Evolutionary conservation across 35 echinoderm and acorn worm genomes (phyloP).

Genomic region (Eucidaris tribuloides): DNA sequence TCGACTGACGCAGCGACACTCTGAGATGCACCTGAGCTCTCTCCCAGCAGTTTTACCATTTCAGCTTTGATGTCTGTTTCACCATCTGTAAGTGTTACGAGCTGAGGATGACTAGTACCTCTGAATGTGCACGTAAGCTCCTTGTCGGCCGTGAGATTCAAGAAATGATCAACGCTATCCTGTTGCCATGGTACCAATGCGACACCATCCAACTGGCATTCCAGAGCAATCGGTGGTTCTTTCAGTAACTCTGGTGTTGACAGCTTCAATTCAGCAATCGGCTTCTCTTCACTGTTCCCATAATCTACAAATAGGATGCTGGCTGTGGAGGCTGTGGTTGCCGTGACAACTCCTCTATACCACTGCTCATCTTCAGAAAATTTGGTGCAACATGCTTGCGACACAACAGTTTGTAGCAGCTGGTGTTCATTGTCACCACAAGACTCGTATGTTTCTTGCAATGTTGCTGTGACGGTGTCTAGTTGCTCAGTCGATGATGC

Average conservation of each 20-base stretch:
- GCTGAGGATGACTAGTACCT: not conserved
- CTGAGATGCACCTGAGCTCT: not conserved
- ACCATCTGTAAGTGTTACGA: not conserved
- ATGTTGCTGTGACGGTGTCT: slow-evolving; percentile 17
- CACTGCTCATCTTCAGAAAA: slow-evolving; percentile 61
- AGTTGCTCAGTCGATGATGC: slow-evolving; percentile 30
- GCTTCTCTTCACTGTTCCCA: slow-evolving; percentile 61
- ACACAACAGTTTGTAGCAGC: not conserved
- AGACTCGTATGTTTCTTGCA: slow-evolving; percentile 36
- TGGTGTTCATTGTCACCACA: not conserved
- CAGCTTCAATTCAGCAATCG: not conserved
- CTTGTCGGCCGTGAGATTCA: slow-evolving; percentile 31
- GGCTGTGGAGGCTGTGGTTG: not conserved
- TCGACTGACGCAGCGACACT: too few relatives aligned
- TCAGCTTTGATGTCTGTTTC: not conserved
- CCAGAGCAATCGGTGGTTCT: slow-evolving; percentile 6
- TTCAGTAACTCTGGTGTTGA: not conserved
- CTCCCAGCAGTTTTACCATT: not conserved
- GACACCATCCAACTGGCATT: not conserved
- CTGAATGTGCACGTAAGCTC: not conserved
- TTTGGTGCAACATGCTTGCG: slow-evolving; percentile 47
- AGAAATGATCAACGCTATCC: slow-evolving; percentile 15
- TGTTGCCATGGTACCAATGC: not conserved
- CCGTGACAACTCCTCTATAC: slow-evolving; percentile 50
- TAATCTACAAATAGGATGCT: slow-evolving; percentile 70